Evolutionary conservation across 2,797 vertebrate genomes (phyloP), one percentile per base, ranked within the genome.

Genomic region (Silurus aristotelis): DNA sequence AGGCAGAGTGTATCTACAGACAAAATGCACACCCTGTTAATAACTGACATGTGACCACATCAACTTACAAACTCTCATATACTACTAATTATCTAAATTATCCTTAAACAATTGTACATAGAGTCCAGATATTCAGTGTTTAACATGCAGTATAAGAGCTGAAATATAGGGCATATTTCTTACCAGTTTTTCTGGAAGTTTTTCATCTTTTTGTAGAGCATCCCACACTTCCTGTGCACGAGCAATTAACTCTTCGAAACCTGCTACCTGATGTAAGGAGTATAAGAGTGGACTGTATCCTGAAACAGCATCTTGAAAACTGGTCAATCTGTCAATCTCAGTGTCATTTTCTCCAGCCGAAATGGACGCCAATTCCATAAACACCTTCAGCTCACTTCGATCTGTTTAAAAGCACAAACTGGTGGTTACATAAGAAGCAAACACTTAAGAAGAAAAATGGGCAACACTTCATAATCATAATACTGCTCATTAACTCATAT

Each of bases 291-390:
- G 93, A 1, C 90, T 89, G 22, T 94, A 95, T 6, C 95, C 95
- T 90, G 90, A 92, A 85, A 95, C 92, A 0, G 94, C 94, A 0
- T 94, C 94, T 0, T 93, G 91, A 90, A 96, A 96, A 87, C 92
- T 93, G 20, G 92, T 92, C 81, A 96, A 92, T 83, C 90, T 91
- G 88, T 96, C 95, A 1, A 94, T 94, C 88, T 95, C 94, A 3
- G 87, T 73, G 90, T 94, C 95, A 0, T 95, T 95, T 89, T 95
- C 95, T 83, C 95, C 95, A 0, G 93, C 95, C 48, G 94, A 95
- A 85, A 96, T 96, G 1, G 92, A 91, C 0, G 95, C 94, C 81
- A 96, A 90, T 0, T 96, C 95, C 13, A 95, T 95, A 63, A 95
- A 96, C 7, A 94, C 89, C 43, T 96, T 94, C 87, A 96, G 89